Base-by-base conservation (phyloP, 2,888 invertebrate genomes). In the Carterocephalus palaemon region DNA sequence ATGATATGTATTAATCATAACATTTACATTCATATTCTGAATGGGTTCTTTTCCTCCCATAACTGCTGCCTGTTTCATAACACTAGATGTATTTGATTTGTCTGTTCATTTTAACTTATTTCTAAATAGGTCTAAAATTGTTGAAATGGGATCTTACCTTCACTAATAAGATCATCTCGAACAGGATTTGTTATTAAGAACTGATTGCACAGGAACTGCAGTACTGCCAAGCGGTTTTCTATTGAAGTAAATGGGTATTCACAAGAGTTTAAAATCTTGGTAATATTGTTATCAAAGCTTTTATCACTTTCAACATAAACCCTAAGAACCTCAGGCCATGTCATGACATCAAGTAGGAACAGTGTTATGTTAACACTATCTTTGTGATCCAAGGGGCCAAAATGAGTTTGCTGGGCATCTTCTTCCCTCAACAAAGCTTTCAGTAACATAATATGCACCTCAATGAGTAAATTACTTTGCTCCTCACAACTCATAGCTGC, bases 371-470 rank as follows among this genome's bases (percentile, higher is more conserved):
- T 98, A 15, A 98, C 93, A 75, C 97, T 96, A 81, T 99, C 98
- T 86, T 98, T 98, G 69, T 97, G 95, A 87, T 99, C 99, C 48
- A 96, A 83, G 4, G 98, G 97, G 31, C 98, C 98, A 84, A 97
- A 99, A 78, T 95, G 95, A 2, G 96, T 97, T 65, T 95, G 95
- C 76, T 96, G 96, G 6, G 94, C 92, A 76, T 98, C 98, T 80
- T 98, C 98, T 82, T 98, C 97, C 33, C 97, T 88, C 38, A 98
- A 77, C 57, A 97, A 89, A 19, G 98, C 94, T 82, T 95, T 97
- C 24, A 99, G 82, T 41, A 99, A 88, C 91, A 95, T 94, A 56
- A 98, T 94, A 78, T 99, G 99, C 54, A 97, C 91, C 86, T 99
- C 99, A 6, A 96, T 92, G 13, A 99, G 86, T 47, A 99, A 86